Percentiles rank a stretch among this genome's conserved stretches.
phyloP scores from a whole-genome alignment of 2,113 vertebrate genomes.

The Sturnira hondurensis region DNA sequence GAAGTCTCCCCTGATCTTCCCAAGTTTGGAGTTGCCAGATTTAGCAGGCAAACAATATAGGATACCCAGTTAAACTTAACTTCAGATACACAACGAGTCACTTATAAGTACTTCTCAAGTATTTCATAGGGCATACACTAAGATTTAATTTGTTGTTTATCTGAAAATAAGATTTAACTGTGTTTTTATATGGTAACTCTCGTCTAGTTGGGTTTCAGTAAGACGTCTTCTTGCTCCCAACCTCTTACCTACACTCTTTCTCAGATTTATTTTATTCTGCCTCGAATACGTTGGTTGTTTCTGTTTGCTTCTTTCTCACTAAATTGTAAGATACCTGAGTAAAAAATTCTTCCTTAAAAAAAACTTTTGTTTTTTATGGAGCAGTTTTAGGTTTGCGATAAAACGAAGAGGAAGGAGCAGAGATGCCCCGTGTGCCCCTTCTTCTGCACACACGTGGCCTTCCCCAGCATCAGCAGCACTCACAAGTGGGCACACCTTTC shows the following conservation, averaged over 20 bases:
- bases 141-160: background rate
- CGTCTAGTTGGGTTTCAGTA: background rate
- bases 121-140: background rate
- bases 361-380: background rate
- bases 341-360: background rate
- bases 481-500: background rate
- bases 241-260: background rate
- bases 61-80: constrained; percentile 7
- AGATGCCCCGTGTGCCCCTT: background rate
- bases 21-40: background rate
- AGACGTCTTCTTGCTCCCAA: background rate
- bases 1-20: background rate
- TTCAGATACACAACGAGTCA: background rate
- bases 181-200: background rate
- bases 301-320: background rate
- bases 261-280: background rate
- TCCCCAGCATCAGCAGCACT: background rate
- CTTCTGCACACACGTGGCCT: background rate
- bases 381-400: background rate
- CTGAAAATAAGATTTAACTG: constrained; percentile 5
- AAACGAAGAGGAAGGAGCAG: background rate
- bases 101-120: background rate
- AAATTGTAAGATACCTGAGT: background rate
- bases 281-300: background rate
- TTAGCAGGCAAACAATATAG: constrained; percentile 40